Evolutionary conservation across 1,140 invertebrate genomes (phyloP).

Genomic region (Camponotus floridanus): DNA sequence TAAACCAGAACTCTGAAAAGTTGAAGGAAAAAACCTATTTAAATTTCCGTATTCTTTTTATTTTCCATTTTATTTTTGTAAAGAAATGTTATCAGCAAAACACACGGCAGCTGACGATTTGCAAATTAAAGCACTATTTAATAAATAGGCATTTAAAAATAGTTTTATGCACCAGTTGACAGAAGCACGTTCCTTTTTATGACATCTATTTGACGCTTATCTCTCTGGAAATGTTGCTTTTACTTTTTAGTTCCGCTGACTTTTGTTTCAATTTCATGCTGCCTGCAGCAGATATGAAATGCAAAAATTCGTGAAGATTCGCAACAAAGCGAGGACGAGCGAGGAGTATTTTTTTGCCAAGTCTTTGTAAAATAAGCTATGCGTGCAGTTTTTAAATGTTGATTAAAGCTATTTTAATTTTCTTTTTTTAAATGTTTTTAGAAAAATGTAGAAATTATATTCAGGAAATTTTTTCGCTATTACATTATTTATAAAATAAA

Average conservation of each 20-base stretch:
- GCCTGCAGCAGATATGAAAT: constrained; percentile 24
- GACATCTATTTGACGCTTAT: constrained; percentile 33
- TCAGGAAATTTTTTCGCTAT: background rate
- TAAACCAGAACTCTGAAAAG: background rate
- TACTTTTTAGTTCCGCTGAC: constrained; percentile 22
- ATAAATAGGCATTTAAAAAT: background rate
- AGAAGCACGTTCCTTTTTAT: background rate
- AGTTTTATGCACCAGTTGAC: background rate
- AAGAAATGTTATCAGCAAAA: constrained; percentile 8
- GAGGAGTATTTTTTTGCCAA: background rate
- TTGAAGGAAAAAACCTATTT: background rate
- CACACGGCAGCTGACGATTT: background rate
- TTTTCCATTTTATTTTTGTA: background rate
- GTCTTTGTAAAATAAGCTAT: background rate
- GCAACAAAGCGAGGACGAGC: background rate
- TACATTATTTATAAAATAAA: too few relatives aligned
- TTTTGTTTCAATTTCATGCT: constrained; percentile 28
- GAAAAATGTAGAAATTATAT: background rate
- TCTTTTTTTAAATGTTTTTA: background rate
- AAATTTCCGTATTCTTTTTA: too few relatives aligned
- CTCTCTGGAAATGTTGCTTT: constrained; percentile 4
- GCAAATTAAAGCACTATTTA: background rate
- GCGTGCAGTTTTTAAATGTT: background rate
- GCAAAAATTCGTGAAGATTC: constrained; percentile 5
- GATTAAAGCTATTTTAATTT: constrained; percentile 17